phyloP scores from a whole-genome alignment of 2,797 vertebrate genomes.

The Labeo calbasu region DNA sequence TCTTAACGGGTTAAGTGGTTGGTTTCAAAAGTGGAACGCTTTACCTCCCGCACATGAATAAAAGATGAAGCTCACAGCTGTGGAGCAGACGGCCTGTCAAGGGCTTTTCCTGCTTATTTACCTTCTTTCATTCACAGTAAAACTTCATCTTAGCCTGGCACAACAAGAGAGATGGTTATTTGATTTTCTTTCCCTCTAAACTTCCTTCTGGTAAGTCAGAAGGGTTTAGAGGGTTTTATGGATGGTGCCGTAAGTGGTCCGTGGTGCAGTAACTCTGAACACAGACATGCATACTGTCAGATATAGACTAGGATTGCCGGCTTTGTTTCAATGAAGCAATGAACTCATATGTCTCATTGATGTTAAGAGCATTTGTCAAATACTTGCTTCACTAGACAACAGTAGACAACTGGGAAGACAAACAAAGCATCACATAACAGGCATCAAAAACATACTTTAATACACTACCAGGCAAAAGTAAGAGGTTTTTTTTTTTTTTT shows the following conservation, averaged over 20 bases:
- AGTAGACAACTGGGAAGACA: not conserved
- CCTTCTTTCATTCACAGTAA: constrained; percentile 45
- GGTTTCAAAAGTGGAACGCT: constrained; percentile 77
- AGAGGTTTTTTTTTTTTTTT: too few species aligned
- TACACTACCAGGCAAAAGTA: too few species aligned
- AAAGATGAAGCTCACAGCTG: constrained; percentile 86
- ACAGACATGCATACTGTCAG: not conserved
- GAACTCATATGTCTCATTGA: constrained; percentile 62
- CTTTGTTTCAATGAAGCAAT: constrained; percentile 49
- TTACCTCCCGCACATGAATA: constrained; percentile 87
- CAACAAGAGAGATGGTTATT: constrained; percentile 52
- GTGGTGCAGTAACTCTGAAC: not conserved
- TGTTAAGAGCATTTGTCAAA: constrained; percentile 44
- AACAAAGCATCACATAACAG: not conserved
- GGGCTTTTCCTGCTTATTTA: constrained; percentile 61
- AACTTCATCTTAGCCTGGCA: constrained; percentile 64
- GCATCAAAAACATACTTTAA: not conserved
- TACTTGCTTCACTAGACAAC: not conserved
- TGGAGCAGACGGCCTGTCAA: constrained; percentile 78
- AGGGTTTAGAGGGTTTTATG: constrained; percentile 36
- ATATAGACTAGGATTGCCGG: not conserved
- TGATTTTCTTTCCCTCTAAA: constrained; percentile 13
- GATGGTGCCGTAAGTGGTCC: not conserved
- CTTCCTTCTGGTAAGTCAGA: not conserved
- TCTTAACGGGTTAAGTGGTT: constrained; percentile 88